These are phyloP conservation scores for Rhinatrema bivittatum DNA, from an alignment of 2,797 vertebrate genomes.

Conservation along the genomic window DNA sequence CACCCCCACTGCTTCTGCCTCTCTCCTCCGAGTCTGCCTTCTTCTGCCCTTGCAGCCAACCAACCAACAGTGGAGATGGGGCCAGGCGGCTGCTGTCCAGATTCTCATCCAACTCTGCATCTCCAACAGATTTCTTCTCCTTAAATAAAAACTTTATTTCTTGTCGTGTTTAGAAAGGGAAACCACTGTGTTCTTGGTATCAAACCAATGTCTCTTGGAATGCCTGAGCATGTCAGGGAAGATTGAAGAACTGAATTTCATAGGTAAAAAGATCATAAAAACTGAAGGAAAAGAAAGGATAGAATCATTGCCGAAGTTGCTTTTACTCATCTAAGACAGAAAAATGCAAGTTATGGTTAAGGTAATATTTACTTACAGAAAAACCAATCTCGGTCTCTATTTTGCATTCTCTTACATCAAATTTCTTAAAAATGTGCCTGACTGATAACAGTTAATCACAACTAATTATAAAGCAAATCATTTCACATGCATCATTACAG, in stretches of 20 bases:
- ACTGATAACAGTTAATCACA: conserved; percentile 35
- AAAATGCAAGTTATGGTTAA: not conserved
- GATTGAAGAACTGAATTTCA: too few species aligned
- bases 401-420: conserved; percentile 8
- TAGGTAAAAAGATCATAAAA: conserved; percentile 1
- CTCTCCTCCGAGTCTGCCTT: too few species aligned
- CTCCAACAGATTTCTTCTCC: too few species aligned
- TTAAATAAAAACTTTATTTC: too few species aligned
- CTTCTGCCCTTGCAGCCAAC: too few species aligned
- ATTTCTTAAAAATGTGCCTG: conserved; percentile 19
- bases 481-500: conserved; percentile 46
- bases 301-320: not conserved
- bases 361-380: not conserved
- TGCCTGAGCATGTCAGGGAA: not conserved
- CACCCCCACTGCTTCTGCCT: too few species aligned
- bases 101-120: too few species aligned
- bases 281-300: not conserved
- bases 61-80: too few species aligned
- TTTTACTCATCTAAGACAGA: not conserved
- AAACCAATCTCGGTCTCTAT: not conserved
- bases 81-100: too few species aligned
- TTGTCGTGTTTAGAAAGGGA: too few species aligned
- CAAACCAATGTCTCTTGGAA: not conserved
- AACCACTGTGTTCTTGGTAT: not conserved
- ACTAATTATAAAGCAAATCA: conserved; percentile 46